These are phyloP conservation scores for Noctua pronuba DNA, from an alignment of 2,888 invertebrate species.

Conservation along the genomic window DNA sequence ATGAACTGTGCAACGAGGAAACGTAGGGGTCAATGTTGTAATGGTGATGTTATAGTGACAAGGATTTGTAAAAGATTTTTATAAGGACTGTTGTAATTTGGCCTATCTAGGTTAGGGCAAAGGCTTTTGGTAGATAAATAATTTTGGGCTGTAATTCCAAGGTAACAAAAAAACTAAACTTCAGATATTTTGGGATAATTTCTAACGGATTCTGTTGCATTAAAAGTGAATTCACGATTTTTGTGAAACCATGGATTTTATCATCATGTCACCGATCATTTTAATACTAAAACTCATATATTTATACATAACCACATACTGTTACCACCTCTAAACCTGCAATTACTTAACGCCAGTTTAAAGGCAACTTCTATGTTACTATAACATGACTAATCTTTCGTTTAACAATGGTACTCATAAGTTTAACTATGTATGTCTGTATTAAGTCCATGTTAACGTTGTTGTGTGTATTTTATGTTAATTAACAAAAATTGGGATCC, in stretches of 20 bases:
- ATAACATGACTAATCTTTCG: conserved; percentile 16
- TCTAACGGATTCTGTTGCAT: neutral
- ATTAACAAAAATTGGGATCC: conserved; percentile 20
- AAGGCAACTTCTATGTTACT: conserved; percentile 19
- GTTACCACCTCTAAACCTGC: neutral
- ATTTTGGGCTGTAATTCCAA: neutral
- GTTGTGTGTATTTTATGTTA: conserved; percentile 18
- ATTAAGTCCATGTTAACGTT: conserved; percentile 8
- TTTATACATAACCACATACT: neutral
- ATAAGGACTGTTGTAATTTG: neutral
- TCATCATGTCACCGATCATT: conserved; percentile 6
- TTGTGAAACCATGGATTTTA: neutral
- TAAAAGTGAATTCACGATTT: neutral
- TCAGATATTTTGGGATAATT: neutral
- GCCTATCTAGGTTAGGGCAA: neutral
- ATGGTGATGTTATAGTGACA: neutral
- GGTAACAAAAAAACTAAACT: too few relatives aligned
- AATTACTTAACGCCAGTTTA: too few relatives aligned
- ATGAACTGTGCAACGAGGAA: conserved; percentile 75
- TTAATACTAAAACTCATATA: conserved; percentile 4
- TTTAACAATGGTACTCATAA: conserved; percentile 35
- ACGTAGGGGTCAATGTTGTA: conserved; percentile 14
- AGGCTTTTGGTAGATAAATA: neutral
- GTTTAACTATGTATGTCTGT: conserved; percentile 33
- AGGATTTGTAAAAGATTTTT: neutral